These are phyloP conservation scores for Copidosoma floridanum DNA, from an alignment of 1,140 invertebrate species.

Conservation along the genomic window DNA sequence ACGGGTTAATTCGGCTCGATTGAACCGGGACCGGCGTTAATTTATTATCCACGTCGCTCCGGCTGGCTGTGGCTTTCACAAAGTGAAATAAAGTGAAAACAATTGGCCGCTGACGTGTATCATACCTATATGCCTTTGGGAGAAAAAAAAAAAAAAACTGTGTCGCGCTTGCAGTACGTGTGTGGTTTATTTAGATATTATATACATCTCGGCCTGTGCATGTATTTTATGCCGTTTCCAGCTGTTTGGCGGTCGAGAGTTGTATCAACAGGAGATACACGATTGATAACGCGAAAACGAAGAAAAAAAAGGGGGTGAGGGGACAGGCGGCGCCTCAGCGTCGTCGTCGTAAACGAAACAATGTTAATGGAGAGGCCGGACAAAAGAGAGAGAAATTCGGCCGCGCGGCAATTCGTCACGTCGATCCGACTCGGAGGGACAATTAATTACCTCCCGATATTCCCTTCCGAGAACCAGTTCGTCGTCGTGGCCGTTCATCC, in stretches of 20 bases:
- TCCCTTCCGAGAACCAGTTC: slow-evolving; percentile 51
- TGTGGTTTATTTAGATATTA: too few species aligned
- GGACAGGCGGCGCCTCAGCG: too few species aligned
- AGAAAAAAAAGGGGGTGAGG: too few species aligned
- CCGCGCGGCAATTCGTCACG: slow-evolving; percentile 39
- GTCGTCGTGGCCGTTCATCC: too few species aligned
- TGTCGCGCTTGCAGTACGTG: too few species aligned
- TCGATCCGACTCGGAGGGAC: slow-evolving; percentile 45
- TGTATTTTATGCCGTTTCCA: too few species aligned
- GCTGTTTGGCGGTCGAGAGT: too few species aligned
- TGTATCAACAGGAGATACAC: too few species aligned
- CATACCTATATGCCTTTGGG: too few species aligned
- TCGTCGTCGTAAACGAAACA: not conserved
- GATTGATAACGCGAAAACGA: too few species aligned
- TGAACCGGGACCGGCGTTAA: not conserved
- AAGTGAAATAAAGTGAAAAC: slow-evolving; percentile 20
- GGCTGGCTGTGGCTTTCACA: slow-evolving; percentile 1
- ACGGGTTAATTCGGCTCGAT: slow-evolving; percentile 11
- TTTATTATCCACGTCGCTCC: not conserved
- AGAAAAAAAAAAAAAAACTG: slow-evolving; percentile 16
- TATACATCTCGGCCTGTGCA: too few species aligned
- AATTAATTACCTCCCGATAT: slow-evolving; percentile 53
- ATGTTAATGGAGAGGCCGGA: not conserved
- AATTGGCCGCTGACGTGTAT: slow-evolving; percentile 5
- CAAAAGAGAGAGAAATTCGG: slow-evolving; percentile 8